These are phyloP conservation scores for Poicephalus meyeri DNA, from an alignment of 2,113 vertebrate genomes.

Conservation along the genomic window DNA sequence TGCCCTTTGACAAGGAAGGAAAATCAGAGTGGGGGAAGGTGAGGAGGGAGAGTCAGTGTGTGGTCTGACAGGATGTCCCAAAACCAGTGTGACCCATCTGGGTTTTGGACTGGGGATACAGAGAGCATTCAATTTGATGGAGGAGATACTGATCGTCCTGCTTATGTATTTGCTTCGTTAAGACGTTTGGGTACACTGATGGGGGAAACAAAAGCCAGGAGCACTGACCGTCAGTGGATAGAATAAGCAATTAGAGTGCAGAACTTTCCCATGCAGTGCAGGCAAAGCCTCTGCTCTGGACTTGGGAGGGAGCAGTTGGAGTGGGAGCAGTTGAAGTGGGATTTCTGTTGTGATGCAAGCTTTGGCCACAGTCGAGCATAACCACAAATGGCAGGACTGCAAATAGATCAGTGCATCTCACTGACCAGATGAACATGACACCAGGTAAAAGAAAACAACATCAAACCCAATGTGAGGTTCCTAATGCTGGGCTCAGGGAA, in stretches of 20 bases:
- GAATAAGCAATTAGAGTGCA: not conserved
- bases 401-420: fast-evolving
- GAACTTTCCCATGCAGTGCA: not conserved
- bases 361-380: not conserved
- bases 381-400: not conserved
- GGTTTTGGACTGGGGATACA: not conserved
- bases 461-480: not conserved
- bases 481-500: not conserved
- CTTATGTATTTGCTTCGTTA: not conserved
- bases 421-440: not conserved
- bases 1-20: not conserved
- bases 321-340: not conserved
- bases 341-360: not conserved
- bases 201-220: not conserved
- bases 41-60: not conserved
- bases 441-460: not conserved
- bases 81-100: fast-evolving
- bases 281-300: fast-evolving
- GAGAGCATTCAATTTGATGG: no score
- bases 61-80: not conserved
- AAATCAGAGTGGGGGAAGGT: not conserved
- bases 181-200: fast-evolving
- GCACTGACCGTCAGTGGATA: fast-evolving
- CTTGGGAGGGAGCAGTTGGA: not conserved
- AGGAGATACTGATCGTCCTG: not conserved